phyloP scores from a whole-genome alignment of 1,140 invertebrate species.

The Micrasema longulum region DNA sequence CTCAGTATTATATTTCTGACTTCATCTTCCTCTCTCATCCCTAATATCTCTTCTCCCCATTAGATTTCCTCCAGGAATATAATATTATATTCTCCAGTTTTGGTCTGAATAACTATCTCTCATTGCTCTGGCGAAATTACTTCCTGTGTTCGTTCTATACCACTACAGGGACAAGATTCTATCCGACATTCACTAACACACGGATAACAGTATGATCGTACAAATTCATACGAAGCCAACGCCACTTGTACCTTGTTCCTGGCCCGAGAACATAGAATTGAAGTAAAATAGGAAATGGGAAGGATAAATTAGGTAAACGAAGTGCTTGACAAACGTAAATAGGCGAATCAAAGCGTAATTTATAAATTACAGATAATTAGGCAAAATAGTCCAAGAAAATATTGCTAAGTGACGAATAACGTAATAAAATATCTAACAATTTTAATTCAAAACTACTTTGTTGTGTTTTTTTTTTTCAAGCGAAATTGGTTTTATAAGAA shows the following conservation, averaged over 20 bases:
- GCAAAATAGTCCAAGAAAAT: too few species aligned
- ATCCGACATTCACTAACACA: not conserved
- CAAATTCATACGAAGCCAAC: not conserved
- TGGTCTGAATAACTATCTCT: constrained; percentile 55
- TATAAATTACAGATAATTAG: too few species aligned
- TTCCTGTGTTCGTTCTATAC: constrained; percentile 38
- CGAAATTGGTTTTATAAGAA: too few species aligned
- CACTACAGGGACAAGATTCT: not conserved
- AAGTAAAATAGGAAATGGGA: too few species aligned
- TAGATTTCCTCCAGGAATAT: not conserved
- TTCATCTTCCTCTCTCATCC: constrained; percentile 8
- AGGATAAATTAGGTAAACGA: too few species aligned
- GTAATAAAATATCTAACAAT: too few species aligned
- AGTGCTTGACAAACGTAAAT: too few species aligned
- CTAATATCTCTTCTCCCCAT: not conserved
- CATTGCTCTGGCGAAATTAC: constrained; percentile 54
- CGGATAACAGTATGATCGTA: not conserved
- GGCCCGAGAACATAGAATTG: too few species aligned
- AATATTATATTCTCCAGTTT: constrained; percentile 55
- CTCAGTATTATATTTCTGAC: constrained; percentile 18
- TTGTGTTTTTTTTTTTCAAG: too few species aligned
- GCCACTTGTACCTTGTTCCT: not conserved
- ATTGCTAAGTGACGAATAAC: too few species aligned
- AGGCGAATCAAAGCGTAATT: too few species aligned
- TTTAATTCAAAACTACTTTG: too few species aligned